Evolutionary conservation across 2,888 invertebrate genomes (phyloP), one percentile per base, ranked within the genome.

Genomic region (Campopleginae sp.): DNA sequence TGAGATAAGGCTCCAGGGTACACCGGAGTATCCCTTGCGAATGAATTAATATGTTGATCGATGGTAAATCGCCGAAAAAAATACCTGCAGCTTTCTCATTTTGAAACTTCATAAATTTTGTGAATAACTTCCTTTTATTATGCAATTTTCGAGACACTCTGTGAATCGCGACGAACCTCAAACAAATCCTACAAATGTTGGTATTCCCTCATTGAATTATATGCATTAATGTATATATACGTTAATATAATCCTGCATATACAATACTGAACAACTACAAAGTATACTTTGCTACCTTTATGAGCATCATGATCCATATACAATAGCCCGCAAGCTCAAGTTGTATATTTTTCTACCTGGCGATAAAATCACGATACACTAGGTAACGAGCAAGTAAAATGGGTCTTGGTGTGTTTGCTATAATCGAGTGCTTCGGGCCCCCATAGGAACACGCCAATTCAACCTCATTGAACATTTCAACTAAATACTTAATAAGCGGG

Each of bases 151-250:
- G 27, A 58, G 23, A 58, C 27, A 58, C 27, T 58, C 14, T 12
- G 54, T 58, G 27, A 38, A 38, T 10, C 14, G 27, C 54, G 5
- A 33, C 7, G 14, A 54, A 71, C n/a, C 19, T 33, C 38, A 51
- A 71, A 38, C 31, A 51, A 51, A 71, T 46, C 10, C 70, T 70
- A 48, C 48, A 23, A 71, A 54, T 33, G 71, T 38, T 33, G 38
- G 33, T 38, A 19, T 31, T 38, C 19, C n/a, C 14, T 6, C 74
- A 6, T 48, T 75, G 46, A 75, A 75, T 75, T 46, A 27, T n/a
- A 12, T 63, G 61, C 44, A 74, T 58, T 74, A 46, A 38, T 54
- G 63, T 31, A 12, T 63, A 42, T 74, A 12, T 54, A 31, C 31
- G 12, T 2, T 12, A 46, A 31, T 44, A 31, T 61, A 61, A 61